Conservation (phyloP, 2,113 vertebrate genomes). For the Suricata suricatta region DNA sequence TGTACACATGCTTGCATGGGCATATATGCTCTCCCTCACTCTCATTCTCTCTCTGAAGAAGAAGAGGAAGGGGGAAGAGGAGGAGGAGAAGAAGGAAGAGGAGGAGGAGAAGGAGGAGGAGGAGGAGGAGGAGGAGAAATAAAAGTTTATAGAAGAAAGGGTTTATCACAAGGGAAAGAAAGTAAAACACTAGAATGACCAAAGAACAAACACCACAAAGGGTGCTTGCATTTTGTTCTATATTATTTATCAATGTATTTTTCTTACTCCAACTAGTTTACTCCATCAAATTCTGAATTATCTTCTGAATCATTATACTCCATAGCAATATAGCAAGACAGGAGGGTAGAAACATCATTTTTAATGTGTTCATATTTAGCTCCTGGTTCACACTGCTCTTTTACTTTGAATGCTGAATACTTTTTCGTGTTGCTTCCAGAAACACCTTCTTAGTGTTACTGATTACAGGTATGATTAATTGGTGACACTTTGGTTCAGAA, state of each 20-base stretch:
- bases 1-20: no score
- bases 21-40: no score
- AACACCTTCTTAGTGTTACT: slow-evolving; percentile 94
- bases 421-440: slow-evolving; percentile 94
- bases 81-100: no score
- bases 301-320: slow-evolving; percentile 96
- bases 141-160: slow-evolving; percentile 79
- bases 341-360: slow-evolving; percentile 94
- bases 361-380: slow-evolving; percentile 94
- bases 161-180: slow-evolving; percentile 84
- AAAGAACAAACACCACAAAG: slow-evolving; percentile 85
- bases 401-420: slow-evolving; percentile 94
- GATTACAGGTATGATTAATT: slow-evolving; percentile 89
- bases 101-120: no score
- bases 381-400: slow-evolving; percentile 94
- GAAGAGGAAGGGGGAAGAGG: no score
- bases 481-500: slow-evolving; percentile 89
- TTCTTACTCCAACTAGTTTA: slow-evolving; percentile 92
- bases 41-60: no score
- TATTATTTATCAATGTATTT: slow-evolving; percentile 69
- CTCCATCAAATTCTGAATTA: slow-evolving; percentile 94
- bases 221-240: slow-evolving; percentile 83
- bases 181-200: slow-evolving; percentile 85
- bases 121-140: slow-evolving; percentile 58
- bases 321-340: slow-evolving; percentile 93